phyloP scores from a whole-genome alignment of 2,113 vertebrate genomes.

The Toxostoma redivivum region DNA sequence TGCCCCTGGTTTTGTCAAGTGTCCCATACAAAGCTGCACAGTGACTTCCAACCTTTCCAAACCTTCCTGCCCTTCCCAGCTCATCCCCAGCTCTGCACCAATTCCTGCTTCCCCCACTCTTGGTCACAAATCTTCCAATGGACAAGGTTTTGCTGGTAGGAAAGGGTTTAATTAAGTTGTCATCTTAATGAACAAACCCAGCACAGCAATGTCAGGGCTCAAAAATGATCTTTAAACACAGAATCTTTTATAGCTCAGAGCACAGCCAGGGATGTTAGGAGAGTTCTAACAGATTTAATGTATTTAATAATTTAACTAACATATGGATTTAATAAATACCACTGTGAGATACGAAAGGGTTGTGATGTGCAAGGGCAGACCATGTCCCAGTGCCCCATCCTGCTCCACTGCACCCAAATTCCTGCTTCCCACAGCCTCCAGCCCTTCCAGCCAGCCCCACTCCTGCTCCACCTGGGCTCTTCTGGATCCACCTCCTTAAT shows the following conservation, averaged over 20 bases:
- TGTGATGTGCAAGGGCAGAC: background rate
- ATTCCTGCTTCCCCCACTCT: background rate
- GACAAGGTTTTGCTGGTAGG: background rate
- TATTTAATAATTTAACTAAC: background rate
- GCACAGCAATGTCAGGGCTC: background rate
- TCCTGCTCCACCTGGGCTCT: too few species aligned
- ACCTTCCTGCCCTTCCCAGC: too few species aligned
- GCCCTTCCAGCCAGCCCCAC: background rate
- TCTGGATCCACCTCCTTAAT: accelerated
- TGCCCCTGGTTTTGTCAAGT: background rate
- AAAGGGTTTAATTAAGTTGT: background rate
- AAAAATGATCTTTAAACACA: background rate
- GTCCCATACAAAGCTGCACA: background rate
- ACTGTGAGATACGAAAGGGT: background rate
- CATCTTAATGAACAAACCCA: background rate
- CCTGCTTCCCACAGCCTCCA: background rate
- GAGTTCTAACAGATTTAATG: background rate
- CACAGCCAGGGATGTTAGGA: too few species aligned
- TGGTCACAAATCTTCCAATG: background rate
- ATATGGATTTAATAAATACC: background rate
- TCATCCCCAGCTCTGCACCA: background rate
- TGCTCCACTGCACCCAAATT: background rate
- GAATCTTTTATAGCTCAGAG: background rate
- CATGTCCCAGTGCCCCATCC: background rate
- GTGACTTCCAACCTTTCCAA: background rate